Evolutionary conservation across 2,113 vertebrate species (phyloP).

Genomic region (Thunnus maccoyii): DNA sequence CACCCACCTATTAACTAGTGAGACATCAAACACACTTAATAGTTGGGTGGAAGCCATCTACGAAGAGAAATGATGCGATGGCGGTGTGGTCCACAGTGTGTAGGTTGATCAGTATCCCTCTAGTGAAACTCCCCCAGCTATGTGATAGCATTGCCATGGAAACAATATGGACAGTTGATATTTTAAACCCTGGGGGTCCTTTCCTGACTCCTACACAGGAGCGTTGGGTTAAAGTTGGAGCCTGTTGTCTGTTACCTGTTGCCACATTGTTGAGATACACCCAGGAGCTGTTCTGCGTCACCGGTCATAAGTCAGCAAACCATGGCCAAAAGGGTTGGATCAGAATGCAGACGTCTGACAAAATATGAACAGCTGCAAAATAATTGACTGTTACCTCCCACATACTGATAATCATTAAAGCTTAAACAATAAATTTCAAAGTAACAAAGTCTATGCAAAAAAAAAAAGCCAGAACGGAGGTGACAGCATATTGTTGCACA

Average conservation of each 20-base stretch:
- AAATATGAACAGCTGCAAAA: not conserved
- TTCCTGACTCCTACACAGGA: slow-evolving; percentile 50
- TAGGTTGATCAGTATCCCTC: slow-evolving; percentile 46
- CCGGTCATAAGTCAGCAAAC: not conserved
- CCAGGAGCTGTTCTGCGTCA: not conserved
- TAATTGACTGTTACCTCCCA: not conserved
- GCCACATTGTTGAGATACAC: not conserved
- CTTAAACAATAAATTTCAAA: too few relatives aligned
- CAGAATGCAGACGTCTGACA: not conserved
- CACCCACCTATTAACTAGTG: slow-evolving; percentile 58
- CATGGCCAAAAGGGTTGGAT: not conserved
- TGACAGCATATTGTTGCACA: not conserved
- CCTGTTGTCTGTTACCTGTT: not conserved
- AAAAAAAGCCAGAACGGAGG: not conserved
- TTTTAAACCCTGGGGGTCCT: slow-evolving; percentile 49
- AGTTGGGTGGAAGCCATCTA: slow-evolving; percentile 41
- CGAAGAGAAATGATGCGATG: slow-evolving; percentile 19
- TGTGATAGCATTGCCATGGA: slow-evolving; percentile 67
- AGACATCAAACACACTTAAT: slow-evolving; percentile 67
- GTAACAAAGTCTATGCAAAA: not conserved
- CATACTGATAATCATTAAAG: not conserved
- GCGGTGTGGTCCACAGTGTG: slow-evolving; percentile 38
- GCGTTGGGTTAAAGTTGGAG: slow-evolving; percentile 27
- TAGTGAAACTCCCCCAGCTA: slow-evolving; percentile 28
- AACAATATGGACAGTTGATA: slow-evolving; percentile 56